phyloP scores from a whole-genome alignment of 2,113 vertebrate genomes.

The Takifugu bimaculatus region DNA sequence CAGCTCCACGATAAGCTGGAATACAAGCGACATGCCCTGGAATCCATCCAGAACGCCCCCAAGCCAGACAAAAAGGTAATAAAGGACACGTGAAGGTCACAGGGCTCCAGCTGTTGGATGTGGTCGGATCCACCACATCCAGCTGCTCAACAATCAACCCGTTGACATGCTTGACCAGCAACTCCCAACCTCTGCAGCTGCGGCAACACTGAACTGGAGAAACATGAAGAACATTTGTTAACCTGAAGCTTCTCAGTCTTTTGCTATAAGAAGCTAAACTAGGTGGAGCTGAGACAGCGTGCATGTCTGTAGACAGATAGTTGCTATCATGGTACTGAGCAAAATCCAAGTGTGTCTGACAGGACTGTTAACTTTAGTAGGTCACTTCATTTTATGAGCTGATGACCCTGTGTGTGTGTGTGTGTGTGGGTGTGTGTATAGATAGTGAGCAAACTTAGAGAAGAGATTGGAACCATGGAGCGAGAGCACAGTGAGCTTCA shows the following conservation, averaged over 20 bases:
- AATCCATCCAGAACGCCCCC: slow-evolving; percentile 91
- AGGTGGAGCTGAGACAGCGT: too few relatives aligned
- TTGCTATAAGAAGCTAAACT: too few relatives aligned
- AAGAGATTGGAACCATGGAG: slow-evolving; percentile 93
- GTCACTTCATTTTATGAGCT: not conserved
- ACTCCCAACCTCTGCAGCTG: too few relatives aligned
- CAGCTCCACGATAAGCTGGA: slow-evolving; percentile 93
- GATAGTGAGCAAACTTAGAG: slow-evolving; percentile 93
- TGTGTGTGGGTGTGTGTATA: slow-evolving; percentile 46
- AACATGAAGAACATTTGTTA: too few relatives aligned
- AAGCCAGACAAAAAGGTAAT: slow-evolving; percentile 96
- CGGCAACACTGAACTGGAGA: too few relatives aligned
- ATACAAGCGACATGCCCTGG: slow-evolving; percentile 94
- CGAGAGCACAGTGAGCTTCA: slow-evolving; percentile 90
- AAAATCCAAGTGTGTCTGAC: not conserved
- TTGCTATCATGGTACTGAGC: not conserved
- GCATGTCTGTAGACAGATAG: not conserved
- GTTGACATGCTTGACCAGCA: too few relatives aligned
- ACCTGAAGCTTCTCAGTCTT: too few relatives aligned
- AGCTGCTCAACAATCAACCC: too few relatives aligned
- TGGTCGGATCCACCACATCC: too few relatives aligned
- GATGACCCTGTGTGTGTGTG: not conserved
- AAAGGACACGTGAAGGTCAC: not conserved
- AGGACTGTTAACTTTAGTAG: not conserved
- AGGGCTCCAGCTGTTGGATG: not conserved